Conservation (phyloP, 2,888 invertebrate species). For the Teleogryllus oceanicus region DNA sequence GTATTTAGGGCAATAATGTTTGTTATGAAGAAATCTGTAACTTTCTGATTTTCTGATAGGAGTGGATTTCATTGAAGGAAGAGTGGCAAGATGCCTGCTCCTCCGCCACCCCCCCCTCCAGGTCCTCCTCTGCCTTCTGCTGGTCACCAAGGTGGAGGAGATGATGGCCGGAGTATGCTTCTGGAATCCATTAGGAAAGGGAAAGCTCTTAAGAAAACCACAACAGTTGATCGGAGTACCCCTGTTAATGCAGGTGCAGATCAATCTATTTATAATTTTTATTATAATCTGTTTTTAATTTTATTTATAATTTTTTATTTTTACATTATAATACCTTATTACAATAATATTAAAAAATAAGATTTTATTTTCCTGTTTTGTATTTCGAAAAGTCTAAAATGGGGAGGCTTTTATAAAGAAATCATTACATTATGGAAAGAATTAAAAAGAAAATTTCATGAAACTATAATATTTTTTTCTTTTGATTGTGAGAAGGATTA, state of each 20-base stretch:
- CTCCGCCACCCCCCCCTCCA: conserved; percentile 62
- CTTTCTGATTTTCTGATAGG: conserved; percentile 19
- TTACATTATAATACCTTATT: no score
- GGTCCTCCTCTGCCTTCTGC: conserved; percentile 58
- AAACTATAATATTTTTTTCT: no score
- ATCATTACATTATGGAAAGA: no score
- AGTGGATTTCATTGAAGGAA: conserved; percentile 23
- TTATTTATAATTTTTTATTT: no score
- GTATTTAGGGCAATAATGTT: neutral
- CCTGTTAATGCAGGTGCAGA: conserved; percentile 59
- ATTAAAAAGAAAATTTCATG: no score
- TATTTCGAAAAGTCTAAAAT: no score
- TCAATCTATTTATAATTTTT: no score
- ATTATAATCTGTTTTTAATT: no score
- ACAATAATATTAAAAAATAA: no score
- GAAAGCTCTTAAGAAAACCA: conserved; percentile 74
- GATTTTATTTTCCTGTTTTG: no score
- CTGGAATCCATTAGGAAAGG: conserved; percentile 82
- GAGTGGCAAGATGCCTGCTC: conserved; percentile 51
- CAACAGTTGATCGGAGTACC: conserved; percentile 86
- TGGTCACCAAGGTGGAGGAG: conserved; percentile 50
- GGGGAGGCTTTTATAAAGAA: no score
- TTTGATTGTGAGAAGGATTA: no score
- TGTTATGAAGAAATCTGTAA: neutral
- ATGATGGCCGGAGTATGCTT: conserved; percentile 64